Percentiles rank a stretch among this genome's conserved stretches.
These are phyloP conservation scores for Fabriciana adippe DNA, from an alignment of 2,888 invertebrate genomes.

Conservation along the genomic window DNA sequence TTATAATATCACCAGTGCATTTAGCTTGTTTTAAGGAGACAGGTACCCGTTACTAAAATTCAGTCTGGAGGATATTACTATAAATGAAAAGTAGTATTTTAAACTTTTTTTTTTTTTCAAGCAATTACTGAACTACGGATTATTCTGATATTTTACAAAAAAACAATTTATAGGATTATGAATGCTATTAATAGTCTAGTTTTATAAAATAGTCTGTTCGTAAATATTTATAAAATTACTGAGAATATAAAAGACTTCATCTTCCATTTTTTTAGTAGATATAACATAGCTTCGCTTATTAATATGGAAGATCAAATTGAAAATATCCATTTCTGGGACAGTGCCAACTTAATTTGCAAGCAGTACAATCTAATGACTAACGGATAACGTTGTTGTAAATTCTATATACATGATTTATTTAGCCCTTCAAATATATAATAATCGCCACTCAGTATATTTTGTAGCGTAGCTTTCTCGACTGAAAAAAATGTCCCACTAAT, in stretches of 20 bases:
- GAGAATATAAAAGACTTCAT: not conserved
- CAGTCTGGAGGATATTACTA: too few relatives aligned
- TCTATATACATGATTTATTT: constrained; percentile 39
- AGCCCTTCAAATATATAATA: constrained; percentile 31
- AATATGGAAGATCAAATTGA: constrained; percentile 37
- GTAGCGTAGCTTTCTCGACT: not conserved
- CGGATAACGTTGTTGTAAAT: constrained; percentile 42
- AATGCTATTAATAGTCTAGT: not conserved
- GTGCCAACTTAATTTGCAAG: constrained; percentile 45
- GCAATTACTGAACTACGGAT: too few relatives aligned
- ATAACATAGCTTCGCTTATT: constrained; percentile 11
- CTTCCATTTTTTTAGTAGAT: constrained; percentile 3
- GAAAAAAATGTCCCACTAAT: not conserved
- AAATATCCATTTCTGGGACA: constrained; percentile 44
- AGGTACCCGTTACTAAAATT: too few relatives aligned
- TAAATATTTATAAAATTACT: not conserved
- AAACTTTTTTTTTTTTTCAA: too few relatives aligned
- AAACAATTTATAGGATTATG: too few relatives aligned
- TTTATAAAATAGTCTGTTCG: not conserved
- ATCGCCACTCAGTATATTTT: constrained; percentile 22
- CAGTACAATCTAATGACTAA: constrained; percentile 48
- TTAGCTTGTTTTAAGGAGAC: too few relatives aligned
- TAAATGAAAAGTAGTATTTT: too few relatives aligned
- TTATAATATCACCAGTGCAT: too few relatives aligned
- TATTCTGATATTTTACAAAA: too few relatives aligned